Base-by-base conservation (phyloP, 2,888 invertebrate genomes). In the Orthosia incerta region DNA sequence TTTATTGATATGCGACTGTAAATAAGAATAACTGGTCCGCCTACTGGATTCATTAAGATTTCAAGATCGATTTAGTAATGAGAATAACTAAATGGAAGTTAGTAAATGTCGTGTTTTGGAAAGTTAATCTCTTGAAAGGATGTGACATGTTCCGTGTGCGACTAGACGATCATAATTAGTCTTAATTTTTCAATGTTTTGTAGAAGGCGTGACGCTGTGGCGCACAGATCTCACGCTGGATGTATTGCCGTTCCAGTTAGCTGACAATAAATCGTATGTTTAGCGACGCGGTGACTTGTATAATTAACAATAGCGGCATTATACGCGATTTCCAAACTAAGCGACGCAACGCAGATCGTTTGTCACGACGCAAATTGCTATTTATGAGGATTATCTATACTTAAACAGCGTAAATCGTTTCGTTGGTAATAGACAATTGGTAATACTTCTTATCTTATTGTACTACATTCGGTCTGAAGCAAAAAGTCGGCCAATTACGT, bases 231-330 rank as follows among this genome's bases (percentile, higher is more conserved):
- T 95, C 94, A 93, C 93, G 91, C 90, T 80, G 84, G 92, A 94
- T 91, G 89, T 93, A 94, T 93, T 89, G 89, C 86, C 89, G 94
- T 94, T 94, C 95, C 90, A 95, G 92, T 95, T 94, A 91, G 87
- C 93, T 92, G 92, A 94, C 93, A 94, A 95, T 95, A 95, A 95
- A 96, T 96, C 93, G 94, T 95, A 93, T 95, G 95, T 95, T 95
- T 94, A 94, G 94, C 94, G 94, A 93, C 94, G 93, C 93, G 90
- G 92, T 93, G 95, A 93, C 93, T 95, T 93, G 95, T 94, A 93
- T 95, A 95, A 95, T 96, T 95, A 95, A 96, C 96, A 95, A 96
- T 95, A 93, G 95, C 87, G 87, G 94, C 91, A 95, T 94, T 94
- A 95, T 93, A 93, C 92, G 94, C 94, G 94, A 95, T 96, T 96